phyloP scores from a whole-genome alignment of 2,113 vertebrate genomes.

The Microcebus murinus region DNA sequence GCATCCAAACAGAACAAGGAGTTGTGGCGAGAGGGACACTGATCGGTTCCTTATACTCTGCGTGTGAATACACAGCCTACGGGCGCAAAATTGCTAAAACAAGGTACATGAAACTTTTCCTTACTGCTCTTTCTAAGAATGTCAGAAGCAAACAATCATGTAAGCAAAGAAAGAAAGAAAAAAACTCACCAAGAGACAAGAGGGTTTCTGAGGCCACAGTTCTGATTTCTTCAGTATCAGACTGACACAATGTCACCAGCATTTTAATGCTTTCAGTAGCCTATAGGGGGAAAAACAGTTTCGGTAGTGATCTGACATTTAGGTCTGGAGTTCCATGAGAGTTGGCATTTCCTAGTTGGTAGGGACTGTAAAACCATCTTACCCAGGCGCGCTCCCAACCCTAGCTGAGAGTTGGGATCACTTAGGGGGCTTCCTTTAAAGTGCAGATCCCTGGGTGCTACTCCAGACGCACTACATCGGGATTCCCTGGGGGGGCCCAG shows the following conservation, averaged over 20 bases:
- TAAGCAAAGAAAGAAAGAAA: neutral
- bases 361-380: neutral
- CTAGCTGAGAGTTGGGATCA: neutral
- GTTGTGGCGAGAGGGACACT: neutral
- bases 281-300: conserved; percentile 78
- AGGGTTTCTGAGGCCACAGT: conserved; percentile 95
- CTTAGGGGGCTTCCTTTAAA: neutral
- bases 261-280: conserved; percentile 95
- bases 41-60: neutral
- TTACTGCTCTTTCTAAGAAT: neutral
- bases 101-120: neutral
- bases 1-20: neutral
- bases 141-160: neutral
- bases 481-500: neutral
- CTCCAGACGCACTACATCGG: neutral
- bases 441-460: neutral
- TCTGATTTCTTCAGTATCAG: conserved; percentile 93
- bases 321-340: neutral
- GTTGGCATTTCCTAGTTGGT: neutral
- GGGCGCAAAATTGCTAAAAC: neutral
- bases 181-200: conserved; percentile 93
- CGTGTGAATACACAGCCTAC: neutral
- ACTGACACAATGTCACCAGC: conserved; percentile 92
- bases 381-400: neutral
- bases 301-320: neutral